These are phyloP conservation scores for Dolichallabes microphthalmus DNA, from an alignment of 2,113 vertebrate species.

Conservation along the genomic window DNA sequence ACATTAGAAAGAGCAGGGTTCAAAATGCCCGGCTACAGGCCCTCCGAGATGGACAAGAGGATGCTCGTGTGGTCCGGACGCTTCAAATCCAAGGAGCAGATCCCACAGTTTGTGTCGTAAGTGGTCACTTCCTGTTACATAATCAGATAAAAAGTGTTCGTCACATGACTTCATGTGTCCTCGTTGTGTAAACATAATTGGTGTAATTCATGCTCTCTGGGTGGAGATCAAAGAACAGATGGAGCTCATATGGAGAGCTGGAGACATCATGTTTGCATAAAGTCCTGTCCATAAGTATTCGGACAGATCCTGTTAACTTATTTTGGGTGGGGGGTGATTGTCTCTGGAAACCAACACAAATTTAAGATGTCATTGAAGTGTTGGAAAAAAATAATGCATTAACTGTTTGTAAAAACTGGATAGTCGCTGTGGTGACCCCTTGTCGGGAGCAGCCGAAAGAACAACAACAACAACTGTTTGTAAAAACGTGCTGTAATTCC, in stretches of 20 bases:
- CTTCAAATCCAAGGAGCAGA: conserved; percentile 85
- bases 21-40: conserved; percentile 78
- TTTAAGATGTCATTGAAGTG: too few species aligned
- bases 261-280: not conserved
- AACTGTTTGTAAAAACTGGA: too few species aligned
- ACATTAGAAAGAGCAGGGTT: conserved; percentile 55
- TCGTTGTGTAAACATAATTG: conserved; percentile 56
- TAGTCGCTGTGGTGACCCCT: too few species aligned
- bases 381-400: too few species aligned
- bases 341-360: too few species aligned
- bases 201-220: conserved; percentile 48
- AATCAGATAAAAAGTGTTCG: not conserved
- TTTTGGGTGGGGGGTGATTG: too few species aligned
- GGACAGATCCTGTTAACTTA: too few species aligned
- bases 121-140: conserved; percentile 70
- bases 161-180: conserved; percentile 30
- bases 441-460: too few species aligned
- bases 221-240: conserved; percentile 44
- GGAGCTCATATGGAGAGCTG: conserved; percentile 41
- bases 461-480: too few species aligned
- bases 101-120: conserved; percentile 89
- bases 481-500: too few species aligned
- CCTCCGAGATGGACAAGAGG: conserved; percentile 78
- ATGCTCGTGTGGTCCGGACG: conserved; percentile 85
- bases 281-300: too few species aligned